phyloP scores from a whole-genome alignment of 2,113 vertebrate species.

The Collichthys lucidus region DNA sequence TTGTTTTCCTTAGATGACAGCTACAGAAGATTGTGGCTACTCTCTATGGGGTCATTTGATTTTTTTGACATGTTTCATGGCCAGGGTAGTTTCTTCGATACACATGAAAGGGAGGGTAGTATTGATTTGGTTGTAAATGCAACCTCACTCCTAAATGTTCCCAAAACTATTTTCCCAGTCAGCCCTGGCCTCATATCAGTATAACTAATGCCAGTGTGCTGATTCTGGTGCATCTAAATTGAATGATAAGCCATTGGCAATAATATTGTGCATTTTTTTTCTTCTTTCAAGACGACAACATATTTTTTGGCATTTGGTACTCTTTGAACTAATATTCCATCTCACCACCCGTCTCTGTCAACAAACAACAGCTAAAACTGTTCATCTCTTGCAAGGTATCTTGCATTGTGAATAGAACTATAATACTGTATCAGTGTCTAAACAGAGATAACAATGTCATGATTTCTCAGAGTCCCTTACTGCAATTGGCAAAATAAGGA shows the following conservation, averaged over 20 bases:
- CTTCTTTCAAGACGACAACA: background rate
- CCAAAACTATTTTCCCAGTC: no score
- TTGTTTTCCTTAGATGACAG: background rate
- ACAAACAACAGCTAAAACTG: constrained; percentile 21
- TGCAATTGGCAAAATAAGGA: constrained; percentile 4
- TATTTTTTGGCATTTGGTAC: no score
- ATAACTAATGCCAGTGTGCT: background rate
- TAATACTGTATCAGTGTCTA: background rate
- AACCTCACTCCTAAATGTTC: no score
- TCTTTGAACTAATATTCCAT: constrained; percentile 32
- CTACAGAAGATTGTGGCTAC: background rate
- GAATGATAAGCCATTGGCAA: background rate
- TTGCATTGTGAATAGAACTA: background rate
- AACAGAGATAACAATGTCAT: background rate
- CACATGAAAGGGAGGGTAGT: no score
- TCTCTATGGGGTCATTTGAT: no score
- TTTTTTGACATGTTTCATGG: no score
- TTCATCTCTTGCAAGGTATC: background rate
- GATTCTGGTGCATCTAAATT: background rate
- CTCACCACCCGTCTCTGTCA: background rate
- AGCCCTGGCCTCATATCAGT: background rate
- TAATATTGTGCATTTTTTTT: background rate
- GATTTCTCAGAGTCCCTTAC: background rate
- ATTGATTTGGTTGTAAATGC: no score
- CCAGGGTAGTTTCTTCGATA: no score